Conservation (phyloP, 2,113 vertebrate species). For the Dermatemys mawii region DNA sequence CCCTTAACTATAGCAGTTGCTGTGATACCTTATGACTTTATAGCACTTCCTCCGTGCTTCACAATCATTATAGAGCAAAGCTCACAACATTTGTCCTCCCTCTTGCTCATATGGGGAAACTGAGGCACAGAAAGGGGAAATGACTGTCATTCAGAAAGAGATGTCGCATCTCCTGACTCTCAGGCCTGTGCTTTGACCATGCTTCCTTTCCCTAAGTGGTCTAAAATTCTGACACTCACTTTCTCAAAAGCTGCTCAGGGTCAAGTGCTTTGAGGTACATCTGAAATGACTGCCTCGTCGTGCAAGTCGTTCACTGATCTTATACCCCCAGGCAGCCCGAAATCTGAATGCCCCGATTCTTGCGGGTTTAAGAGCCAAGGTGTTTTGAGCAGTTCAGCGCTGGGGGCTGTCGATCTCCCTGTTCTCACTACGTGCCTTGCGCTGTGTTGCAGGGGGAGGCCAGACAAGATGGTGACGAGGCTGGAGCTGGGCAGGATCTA, state of each 20-base stretch:
- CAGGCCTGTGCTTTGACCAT: too few relatives aligned
- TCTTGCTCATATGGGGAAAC: background rate
- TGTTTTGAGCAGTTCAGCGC: background rate
- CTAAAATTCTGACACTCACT: background rate
- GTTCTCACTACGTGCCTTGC: background rate
- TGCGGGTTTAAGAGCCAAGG: background rate
- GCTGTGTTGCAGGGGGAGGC: conserved; percentile 77
- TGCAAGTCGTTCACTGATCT: background rate
- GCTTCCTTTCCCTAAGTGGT: background rate
- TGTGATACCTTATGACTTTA: background rate
- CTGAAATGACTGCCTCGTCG: background rate
- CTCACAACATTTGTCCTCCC: background rate
- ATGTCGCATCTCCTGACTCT: too few relatives aligned
- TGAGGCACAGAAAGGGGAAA: background rate
- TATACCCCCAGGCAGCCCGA: background rate
- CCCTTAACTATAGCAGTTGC: background rate
- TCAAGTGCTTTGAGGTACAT: background rate
- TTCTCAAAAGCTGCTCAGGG: background rate
- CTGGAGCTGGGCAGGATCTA: conserved; percentile 86
- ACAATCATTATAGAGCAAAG: background rate
- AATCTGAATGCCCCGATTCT: background rate
- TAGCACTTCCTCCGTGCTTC: background rate
- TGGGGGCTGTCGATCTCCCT: accelerated
- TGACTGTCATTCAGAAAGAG: background rate
- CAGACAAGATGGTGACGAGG: conserved; percentile 86